phyloP scores from a whole-genome alignment of 2,888 invertebrate species.

The Tetheella fluctuosa region DNA sequence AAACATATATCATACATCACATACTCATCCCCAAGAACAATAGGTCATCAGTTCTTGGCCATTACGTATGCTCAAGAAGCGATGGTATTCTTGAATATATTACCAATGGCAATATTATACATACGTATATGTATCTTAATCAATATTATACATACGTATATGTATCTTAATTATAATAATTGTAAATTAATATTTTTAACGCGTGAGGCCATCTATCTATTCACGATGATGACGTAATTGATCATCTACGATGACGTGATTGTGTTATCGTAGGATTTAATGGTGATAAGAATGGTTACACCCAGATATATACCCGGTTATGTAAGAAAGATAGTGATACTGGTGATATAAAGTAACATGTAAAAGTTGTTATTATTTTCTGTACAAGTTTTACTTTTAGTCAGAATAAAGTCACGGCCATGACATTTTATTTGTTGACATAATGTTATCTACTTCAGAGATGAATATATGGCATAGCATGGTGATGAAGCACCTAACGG shows the following conservation, averaged over 20 bases:
- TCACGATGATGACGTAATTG: slow-evolving; percentile 20
- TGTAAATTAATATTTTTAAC: slow-evolving; percentile 37
- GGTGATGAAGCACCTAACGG: no score
- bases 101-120: not conserved
- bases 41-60: slow-evolving; percentile 2
- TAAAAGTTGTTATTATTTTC: not conserved
- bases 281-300: not conserved
- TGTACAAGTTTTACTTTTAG: no score
- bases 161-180: slow-evolving; percentile 30
- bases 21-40: not conserved
- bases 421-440: no score
- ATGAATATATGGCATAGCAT: no score
- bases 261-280: slow-evolving; percentile 1
- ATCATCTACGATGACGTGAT: not conserved
- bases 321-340: not conserved
- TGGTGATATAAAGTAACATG: not conserved
- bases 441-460: no score
- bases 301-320: not conserved
- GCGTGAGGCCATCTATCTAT: slow-evolving; percentile 26
- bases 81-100: not conserved
- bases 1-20: no score
- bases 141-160: no score
- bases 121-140: slow-evolving; percentile 7
- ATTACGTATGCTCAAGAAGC: slow-evolving; percentile 3
- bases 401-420: no score